A percentile compares a stretch with the other conserved stretches of the same genome.
These are phyloP conservation scores for Pseudocheirus occidentalis DNA, from an alignment of 2,797 vertebrate genomes.

Conservation along the genomic window DNA sequence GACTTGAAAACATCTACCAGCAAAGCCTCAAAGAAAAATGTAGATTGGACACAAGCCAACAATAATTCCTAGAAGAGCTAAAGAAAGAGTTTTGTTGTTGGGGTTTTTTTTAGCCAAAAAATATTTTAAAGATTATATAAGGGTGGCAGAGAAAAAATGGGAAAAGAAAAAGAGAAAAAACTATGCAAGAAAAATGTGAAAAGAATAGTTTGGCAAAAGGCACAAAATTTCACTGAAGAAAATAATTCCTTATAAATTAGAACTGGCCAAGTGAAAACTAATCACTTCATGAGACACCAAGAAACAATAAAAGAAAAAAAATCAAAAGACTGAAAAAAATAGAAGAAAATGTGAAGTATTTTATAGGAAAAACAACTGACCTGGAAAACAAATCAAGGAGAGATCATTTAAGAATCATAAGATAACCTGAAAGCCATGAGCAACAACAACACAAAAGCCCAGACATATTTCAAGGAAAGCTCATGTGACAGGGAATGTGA, in stretches of 20 bases:
- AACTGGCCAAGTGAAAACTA: not conserved
- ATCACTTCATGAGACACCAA: not conserved
- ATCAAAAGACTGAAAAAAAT: not conserved
- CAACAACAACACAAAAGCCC: not conserved
- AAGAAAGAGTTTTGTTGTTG: too few species aligned
- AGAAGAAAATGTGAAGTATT: not conserved
- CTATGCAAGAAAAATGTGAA: too few species aligned
- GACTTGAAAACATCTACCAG: too few species aligned
- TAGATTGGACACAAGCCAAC: too few species aligned
- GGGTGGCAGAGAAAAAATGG: too few species aligned
- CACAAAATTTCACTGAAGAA: too few species aligned
- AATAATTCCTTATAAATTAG: not conserved
- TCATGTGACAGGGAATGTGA: not conserved
- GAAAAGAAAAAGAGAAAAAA: too few species aligned
- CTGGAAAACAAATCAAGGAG: not conserved
- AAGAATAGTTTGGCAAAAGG: too few species aligned
- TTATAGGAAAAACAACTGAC: not conserved
- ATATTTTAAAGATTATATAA: too few species aligned
- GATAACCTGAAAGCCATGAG: not conserved
- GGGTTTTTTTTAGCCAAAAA: too few species aligned
- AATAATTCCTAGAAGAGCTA: too few species aligned
- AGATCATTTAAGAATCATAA: not conserved
- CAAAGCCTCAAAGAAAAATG: too few species aligned
- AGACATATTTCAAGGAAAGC: not conserved
- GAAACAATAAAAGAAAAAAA: not conserved